Base-by-base conservation (phyloP, 2,113 vertebrate genomes). In the Uria lomvia region DNA sequence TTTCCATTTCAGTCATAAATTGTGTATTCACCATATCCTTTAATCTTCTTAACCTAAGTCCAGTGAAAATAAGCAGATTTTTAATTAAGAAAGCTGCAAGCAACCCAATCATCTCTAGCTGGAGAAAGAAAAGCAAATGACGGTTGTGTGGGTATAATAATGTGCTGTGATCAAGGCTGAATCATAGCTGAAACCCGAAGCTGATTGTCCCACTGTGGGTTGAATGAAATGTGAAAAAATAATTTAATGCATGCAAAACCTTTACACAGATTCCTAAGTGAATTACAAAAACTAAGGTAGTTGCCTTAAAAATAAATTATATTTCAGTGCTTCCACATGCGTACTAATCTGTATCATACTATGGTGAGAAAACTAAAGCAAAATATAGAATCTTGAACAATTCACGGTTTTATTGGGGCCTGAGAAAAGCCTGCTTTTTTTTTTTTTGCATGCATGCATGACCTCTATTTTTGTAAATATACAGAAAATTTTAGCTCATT, bases 51-150 rank as follows among this genome's bases (percentile, higher is more conserved):
- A 95, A 68, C 20, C 11, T 94, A 89, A 92, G 56, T 91, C 80
- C 77, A 90, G 82, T 94, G 79, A 93, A 97, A 97, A 97, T 93
- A 96, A 97, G 60, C 91, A 96, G 49, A 82, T 38, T 95, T 97
- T 95, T 96, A 97, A 97, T 96, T 96, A 95, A 94, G 94, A 97
- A 97, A 97, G 77, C 96, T 97, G 95, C 88, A 93, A 97, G 95
- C 77, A 97, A 94, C 88, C 52, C 26, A 95, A 86, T 94, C 83
- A 88, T 91, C 76, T 94, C 47, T 94, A 95, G 71, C 43, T 67
- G 63, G 59, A 92, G 83, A 96, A 97, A 97, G 96, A 95, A 97
- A 96, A 97, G 88, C 88, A 97, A 96, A 94, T 86, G 82, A 86
- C 0, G 2, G 56, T 91, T 95, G 22, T 94, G 80, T 77, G 72